Percentiles rank a stretch among this genome's conserved stretches.
Conservation (phyloP, 2,888 invertebrate genomes). For the Rutpela maculata region DNA sequence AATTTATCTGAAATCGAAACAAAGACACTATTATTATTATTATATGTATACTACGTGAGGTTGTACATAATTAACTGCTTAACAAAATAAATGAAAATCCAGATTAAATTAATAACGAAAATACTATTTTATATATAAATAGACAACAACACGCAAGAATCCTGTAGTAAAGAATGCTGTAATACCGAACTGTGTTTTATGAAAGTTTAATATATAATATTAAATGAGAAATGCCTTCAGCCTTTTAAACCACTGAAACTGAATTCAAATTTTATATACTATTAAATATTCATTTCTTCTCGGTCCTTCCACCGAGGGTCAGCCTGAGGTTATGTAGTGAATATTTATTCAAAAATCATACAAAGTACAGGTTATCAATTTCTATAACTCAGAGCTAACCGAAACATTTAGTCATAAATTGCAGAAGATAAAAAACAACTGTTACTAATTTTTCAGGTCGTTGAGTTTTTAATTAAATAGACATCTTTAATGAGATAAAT, state of each 20-base stretch:
- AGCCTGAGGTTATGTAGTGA: conserved; percentile 6
- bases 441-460: neutral
- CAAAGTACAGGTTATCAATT: neutral
- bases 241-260: neutral
- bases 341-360: conserved; percentile 21
- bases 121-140: neutral
- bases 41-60: no score
- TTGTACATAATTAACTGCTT: no score
- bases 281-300: conserved; percentile 32
- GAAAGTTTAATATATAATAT: conserved; percentile 15
- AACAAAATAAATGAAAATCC: neutral
- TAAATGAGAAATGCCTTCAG: conserved; percentile 7
- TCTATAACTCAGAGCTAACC: neutral
- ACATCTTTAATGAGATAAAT: no score
- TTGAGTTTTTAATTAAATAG: neutral
- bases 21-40: no score
- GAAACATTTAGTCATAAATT: neutral
- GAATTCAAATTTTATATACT: conserved; percentile 19
- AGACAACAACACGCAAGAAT: neutral
- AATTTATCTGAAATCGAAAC: no score
- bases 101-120: neutral
- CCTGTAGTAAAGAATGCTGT: neutral
- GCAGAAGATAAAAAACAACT: neutral
- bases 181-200: neutral
- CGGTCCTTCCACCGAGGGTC: conserved; percentile 15